A percentile compares a stretch with the other conserved stretches of the same genome.
Conservation (phyloP, 1,140 invertebrate genomes). For the Drosophila pallidifrons region DNA sequence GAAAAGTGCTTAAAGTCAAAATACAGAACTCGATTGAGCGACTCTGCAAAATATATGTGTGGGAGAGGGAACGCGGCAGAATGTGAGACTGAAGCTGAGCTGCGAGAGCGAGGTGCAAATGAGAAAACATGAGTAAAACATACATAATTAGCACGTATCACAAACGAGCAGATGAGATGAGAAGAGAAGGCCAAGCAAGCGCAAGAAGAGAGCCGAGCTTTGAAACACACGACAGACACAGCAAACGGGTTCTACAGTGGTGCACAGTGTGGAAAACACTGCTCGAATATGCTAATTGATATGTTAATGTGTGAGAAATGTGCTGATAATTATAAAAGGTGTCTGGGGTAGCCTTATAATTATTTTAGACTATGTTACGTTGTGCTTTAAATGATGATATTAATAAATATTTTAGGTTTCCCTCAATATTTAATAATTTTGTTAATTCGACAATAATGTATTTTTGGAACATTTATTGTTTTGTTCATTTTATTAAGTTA, state of each 20-base stretch:
- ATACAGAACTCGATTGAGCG: slow-evolving; percentile 8
- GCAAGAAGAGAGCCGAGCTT: slow-evolving; percentile 4
- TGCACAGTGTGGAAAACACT: not conserved
- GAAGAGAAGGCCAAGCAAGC: slow-evolving; percentile 35
- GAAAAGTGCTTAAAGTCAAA: slow-evolving; percentile 51
- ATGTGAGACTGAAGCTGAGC: not conserved
- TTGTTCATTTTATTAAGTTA: not conserved
- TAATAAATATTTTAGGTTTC: too few species aligned
- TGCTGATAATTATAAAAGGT: not conserved
- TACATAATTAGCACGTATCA: slow-evolving; percentile 44
- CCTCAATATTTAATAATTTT: too few species aligned
- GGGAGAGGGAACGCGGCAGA: not conserved
- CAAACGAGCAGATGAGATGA: slow-evolving; percentile 22
- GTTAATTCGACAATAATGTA: too few species aligned
- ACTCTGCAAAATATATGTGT: not conserved
- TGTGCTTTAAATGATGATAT: not conserved
- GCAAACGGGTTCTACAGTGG: slow-evolving; percentile 42
- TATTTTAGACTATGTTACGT: not conserved
- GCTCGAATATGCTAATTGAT: not conserved
- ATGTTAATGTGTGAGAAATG: slow-evolving; percentile 20
- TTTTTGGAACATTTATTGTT: not conserved
- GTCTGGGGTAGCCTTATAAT: not conserved
- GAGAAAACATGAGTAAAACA: slow-evolving; percentile 24
- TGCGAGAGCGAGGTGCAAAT: slow-evolving; percentile 22
- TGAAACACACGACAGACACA: slow-evolving; percentile 35